Conservation (phyloP, 2,113 vertebrate species). For the Osmerus eperlanus region DNA sequence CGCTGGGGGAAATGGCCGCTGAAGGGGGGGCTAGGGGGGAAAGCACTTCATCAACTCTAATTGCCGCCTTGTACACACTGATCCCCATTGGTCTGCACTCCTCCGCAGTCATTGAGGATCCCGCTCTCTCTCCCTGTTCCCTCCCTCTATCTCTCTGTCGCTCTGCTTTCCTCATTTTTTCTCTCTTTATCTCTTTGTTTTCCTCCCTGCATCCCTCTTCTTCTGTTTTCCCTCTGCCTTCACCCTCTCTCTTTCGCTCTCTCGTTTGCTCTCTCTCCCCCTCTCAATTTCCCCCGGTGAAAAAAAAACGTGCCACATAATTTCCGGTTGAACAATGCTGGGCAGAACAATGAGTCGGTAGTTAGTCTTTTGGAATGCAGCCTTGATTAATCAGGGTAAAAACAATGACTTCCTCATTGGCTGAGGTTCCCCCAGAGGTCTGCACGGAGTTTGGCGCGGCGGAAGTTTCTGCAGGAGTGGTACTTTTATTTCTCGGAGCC, state of each 20-base stretch:
- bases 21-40: slow-evolving; percentile 53
- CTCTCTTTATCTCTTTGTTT: background rate
- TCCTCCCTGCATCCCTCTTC: background rate
- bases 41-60: slow-evolving; percentile 73
- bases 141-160: slow-evolving; percentile 19
- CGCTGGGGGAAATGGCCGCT: slow-evolving; percentile 61
- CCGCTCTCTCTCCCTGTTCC: background rate
- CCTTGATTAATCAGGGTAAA: slow-evolving; percentile 56
- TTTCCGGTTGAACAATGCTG: slow-evolving; percentile 49
- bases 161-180: background rate
- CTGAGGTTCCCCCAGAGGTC: slow-evolving; percentile 45
- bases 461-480: slow-evolving; percentile 35
- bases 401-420: slow-evolving; percentile 45
- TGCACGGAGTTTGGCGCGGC: slow-evolving; percentile 25
- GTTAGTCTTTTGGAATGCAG: slow-evolving; percentile 29
- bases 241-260: slow-evolving; percentile 12
- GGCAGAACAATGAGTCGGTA: slow-evolving; percentile 38
- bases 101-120: slow-evolving; percentile 44
- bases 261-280: slow-evolving; percentile 1
- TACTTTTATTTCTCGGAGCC: slow-evolving; percentile 51
- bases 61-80: slow-evolving; percentile 68
- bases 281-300: slow-evolving; percentile 17
- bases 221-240: background rate
- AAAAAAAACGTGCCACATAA: slow-evolving; percentile 12
- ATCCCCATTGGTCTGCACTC: slow-evolving; percentile 55